Evolutionary conservation across 2,888 invertebrate genomes (phyloP).

Genomic region (Ennomos erosarius): DNA sequence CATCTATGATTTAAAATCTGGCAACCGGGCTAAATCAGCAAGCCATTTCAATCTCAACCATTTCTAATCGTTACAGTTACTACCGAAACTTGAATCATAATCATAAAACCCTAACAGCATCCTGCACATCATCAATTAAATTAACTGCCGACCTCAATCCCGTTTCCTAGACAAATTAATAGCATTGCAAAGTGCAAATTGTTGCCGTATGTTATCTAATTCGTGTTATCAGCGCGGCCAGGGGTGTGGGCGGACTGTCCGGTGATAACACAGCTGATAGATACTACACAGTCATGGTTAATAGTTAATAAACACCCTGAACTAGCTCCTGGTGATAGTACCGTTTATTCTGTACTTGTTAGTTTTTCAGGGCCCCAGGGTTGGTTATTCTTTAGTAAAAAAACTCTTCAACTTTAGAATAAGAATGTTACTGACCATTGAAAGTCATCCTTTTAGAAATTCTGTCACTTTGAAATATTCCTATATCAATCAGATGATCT

Average conservation of each 20-base stretch:
- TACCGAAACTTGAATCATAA: constrained; percentile 7
- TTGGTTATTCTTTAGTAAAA: no score
- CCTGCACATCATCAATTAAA: constrained; percentile 16
- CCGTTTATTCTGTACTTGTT: no score
- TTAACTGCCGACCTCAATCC: constrained; percentile 18
- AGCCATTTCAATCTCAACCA: neutral
- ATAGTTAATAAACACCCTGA: neutral
- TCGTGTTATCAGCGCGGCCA: constrained; percentile 17
- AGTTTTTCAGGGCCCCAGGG: no score
- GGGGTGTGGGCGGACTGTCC: constrained; percentile 24
- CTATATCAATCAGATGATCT: no score
- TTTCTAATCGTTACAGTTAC: no score
- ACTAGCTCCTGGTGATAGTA: no score
- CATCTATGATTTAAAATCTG: no score
- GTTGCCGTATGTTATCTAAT: constrained; percentile 18
- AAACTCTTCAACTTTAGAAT: no score
- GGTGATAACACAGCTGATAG: constrained; percentile 19
- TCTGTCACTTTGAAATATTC: no score
- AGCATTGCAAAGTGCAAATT: constrained; percentile 26
- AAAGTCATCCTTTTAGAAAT: no score
- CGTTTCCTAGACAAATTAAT: constrained; percentile 25
- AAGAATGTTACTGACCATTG: no score
- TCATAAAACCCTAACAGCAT: neutral
- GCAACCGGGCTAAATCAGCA: neutral
- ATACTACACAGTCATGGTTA: neutral